phyloP scores from a whole-genome alignment of 2,888 invertebrate species.

The Dynastes grantii region DNA sequence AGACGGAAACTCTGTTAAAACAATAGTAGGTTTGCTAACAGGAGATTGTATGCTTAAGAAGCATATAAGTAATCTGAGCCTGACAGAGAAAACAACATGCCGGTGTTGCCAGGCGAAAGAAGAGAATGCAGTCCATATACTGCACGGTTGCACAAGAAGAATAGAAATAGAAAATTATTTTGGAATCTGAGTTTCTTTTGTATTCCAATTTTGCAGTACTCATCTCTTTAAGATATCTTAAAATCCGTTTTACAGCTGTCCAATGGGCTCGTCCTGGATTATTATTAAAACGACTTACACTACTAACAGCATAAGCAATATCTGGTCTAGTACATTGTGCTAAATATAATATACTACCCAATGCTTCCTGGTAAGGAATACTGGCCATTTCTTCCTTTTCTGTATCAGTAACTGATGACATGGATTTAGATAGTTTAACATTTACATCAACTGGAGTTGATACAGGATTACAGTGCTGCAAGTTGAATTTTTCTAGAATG shows the following conservation, averaged over 20 bases:
- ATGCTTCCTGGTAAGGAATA: slow-evolving; percentile 9
- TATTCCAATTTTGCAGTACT: background rate
- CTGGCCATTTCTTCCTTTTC: background rate
- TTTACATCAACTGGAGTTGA: background rate
- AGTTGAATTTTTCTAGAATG: too few relatives aligned
- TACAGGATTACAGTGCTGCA: background rate
- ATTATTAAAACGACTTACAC: background rate
- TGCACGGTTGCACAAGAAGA: too few relatives aligned
- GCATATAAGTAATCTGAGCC: too few relatives aligned
- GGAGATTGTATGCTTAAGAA: too few relatives aligned
- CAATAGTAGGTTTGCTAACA: too few relatives aligned
- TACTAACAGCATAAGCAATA: background rate
- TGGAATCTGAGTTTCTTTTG: background rate
- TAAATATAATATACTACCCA: background rate
- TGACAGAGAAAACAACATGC: too few relatives aligned
- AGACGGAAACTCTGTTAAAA: too few relatives aligned
- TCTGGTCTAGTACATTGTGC: slow-evolving; percentile 4
- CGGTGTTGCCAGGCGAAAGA: too few relatives aligned
- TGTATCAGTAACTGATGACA: background rate
- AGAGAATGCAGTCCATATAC: too few relatives aligned
- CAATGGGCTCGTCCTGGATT: background rate
- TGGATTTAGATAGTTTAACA: background rate
- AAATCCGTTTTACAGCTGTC: background rate
- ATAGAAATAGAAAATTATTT: slow-evolving; percentile 51
- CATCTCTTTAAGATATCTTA: background rate